Evolutionary conservation across 92 coral and sea anemone species (phyloP), one percentile per base, ranked within the genome.

Genomic region (Parazoanthus atlanticus): DNA sequence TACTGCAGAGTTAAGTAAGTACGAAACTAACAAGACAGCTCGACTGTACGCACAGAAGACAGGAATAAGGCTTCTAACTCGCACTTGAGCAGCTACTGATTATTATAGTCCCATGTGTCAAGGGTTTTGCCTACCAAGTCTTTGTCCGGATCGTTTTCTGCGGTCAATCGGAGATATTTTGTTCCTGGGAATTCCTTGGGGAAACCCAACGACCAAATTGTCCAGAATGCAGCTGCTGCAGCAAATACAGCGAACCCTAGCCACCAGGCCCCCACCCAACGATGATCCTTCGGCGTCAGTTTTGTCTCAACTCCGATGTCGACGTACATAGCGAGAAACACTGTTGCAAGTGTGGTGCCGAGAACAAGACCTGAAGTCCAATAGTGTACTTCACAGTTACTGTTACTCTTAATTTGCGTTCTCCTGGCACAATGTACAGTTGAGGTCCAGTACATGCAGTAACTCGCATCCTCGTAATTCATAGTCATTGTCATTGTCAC

Each of bases 241-340:
- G 91, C 90, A 80, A 90, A 88, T 49, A 94, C 88, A 77, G 88
- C 86, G 79, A 88, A 96, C 0, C 98, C 98, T 84, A 96, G 93
- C 98, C 98, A 96, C 98, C 98, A 96, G 93, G 94, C 94, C 49
- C 98, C 98, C 81, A 94, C 94, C 98, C 98, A 96, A 28, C 88
- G 88, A 49, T 90, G 90, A 74, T 93, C 95, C 72, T 78, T 65
- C 9, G 92, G 93, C 54, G 96, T 94, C 82, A 96, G 89, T 10
- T 89, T 80, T 81, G 98, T 96, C 92, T 91, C 88, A 33, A 85
- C 88, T 34, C 96, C 98, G 79, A 89, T 23, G 88, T 94, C 98
- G n/a, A 96, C 98, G 72, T 94, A 93, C 81, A 93, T 80, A 9
- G 98, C 92, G 43, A 96, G 94, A 80, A 94, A 92, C 25, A 93